Evolutionary conservation across 2,113 vertebrate species (phyloP).

Genomic region (Lanius collurio): DNA sequence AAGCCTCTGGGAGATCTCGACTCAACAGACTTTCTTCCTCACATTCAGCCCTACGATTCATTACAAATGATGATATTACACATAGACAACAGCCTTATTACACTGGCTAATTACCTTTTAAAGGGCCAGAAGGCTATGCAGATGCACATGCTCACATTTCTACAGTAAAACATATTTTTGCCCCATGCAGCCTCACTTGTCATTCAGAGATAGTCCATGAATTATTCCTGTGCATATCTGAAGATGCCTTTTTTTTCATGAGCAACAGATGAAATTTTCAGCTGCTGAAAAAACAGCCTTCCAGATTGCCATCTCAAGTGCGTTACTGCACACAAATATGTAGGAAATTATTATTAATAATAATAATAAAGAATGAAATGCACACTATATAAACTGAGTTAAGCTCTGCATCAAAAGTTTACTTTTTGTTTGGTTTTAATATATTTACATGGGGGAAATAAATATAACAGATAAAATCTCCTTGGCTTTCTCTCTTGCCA

Average conservation of each 20-base stretch:
- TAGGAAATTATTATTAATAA: background rate
- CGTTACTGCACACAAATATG: background rate
- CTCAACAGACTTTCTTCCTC: background rate
- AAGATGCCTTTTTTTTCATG: background rate
- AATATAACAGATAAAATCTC: constrained; percentile 44
- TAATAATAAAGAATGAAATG: background rate
- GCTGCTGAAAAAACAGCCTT: background rate
- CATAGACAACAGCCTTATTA: background rate
- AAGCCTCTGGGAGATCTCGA: background rate
- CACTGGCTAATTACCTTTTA: background rate
- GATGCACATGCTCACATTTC: background rate
- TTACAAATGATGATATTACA: background rate
- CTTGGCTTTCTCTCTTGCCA: background rate
- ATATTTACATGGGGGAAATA: constrained; percentile 37
- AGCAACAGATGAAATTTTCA: constrained; percentile 3
- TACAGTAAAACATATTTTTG: background rate
- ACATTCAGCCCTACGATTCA: background rate
- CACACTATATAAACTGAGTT: background rate
- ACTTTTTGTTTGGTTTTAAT: constrained; percentile 35
- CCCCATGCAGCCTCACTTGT: background rate
- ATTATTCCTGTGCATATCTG: background rate
- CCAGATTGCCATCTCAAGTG: background rate
- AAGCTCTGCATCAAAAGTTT: background rate
- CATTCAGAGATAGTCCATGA: background rate
- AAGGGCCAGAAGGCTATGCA: background rate